Evolutionary conservation across 2,797 vertebrate species (phyloP).

Genomic region (Bryconaethiops microstoma): DNA sequence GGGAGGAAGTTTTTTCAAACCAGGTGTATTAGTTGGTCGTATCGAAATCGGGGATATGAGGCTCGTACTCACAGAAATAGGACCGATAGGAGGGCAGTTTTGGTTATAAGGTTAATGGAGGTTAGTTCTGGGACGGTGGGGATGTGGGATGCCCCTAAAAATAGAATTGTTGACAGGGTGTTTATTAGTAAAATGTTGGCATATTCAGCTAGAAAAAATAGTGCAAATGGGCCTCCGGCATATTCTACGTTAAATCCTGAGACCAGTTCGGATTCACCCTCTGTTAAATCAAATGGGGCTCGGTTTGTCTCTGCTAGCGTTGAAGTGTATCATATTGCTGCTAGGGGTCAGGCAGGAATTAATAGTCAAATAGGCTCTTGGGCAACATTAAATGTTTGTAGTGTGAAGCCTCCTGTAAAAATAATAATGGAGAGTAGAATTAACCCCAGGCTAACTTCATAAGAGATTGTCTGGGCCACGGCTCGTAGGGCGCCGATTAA

Average conservation of each 20-base stretch:
- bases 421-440: constrained; percentile 43
- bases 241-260: constrained; percentile 66
- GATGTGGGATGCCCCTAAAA: fast-evolving
- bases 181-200: constrained; percentile 64
- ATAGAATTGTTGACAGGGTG: fast-evolving
- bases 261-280: constrained; percentile 63
- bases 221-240: neutral
- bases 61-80: constrained; percentile 45
- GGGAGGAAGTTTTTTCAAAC: constrained; percentile 65
- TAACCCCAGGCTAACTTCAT: constrained; percentile 58
- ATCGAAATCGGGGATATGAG: constrained; percentile 49
- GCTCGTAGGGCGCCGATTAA: constrained; percentile 60
- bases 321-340: constrained; percentile 58
- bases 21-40: constrained; percentile 63
- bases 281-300: constrained; percentile 59
- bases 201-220: constrained; percentile 65
- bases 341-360: neutral
- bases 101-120: fast-evolving
- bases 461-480: constrained; percentile 63
- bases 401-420: neutral
- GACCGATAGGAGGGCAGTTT: fast-evolving
- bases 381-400: constrained; percentile 55
- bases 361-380: constrained; percentile 61
- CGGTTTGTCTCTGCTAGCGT: constrained; percentile 63
- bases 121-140: fast-evolving